Base-by-base conservation (phyloP, 2,797 vertebrate genomes). In the Hoplostethus mediterraneus region DNA sequence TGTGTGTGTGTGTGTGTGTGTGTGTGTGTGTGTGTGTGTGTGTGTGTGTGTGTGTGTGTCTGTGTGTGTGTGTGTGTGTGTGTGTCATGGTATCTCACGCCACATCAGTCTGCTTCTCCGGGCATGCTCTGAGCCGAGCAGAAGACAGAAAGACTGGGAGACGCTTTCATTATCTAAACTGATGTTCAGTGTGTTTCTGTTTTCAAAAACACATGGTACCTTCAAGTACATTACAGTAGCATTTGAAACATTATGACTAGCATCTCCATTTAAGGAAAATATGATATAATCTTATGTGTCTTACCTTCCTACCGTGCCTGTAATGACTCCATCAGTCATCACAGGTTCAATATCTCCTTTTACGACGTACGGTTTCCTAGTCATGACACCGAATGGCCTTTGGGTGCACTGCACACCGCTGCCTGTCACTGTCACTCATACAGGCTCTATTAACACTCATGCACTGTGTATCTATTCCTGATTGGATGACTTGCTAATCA, bases 381-480 rank as follows among this genome's bases (percentile, higher is more conserved):
- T 33, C 5, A 33, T 59, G 40, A 63, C 49, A 33, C 59, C 5
- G 7, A 28, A 30, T 25, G 48, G 49, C 42, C 40, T 44, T 14
- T 17, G 12, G 30, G 25, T 6, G 25, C 52, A 47, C 36, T 63
- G 31, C 47, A 58, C 53, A 72, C 33, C 45, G 36, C 42, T 44
- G 52, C 17, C 28, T 54, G 52, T 31, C 52, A 31, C 28, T 62
- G 45, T 52, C 53, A 58, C 28, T 64, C n/a, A 57, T 44, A 7
- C 13, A 38, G 16, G 4, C 51, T n/a, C 49, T 21, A 25, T 75
- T 63, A 63, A 80, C 42, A 30, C 59, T 42, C 21, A 55, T 58
- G 53, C 21, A 31, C 30, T 25, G 9, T 13, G 48, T 1, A 7
- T 71, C 60, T 65, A 75, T 75, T 75, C 49, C 33, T 71, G 59